Evolutionary conservation across 2,113 vertebrate species (phyloP).

Genomic region (Pteropus alecto): DNA sequence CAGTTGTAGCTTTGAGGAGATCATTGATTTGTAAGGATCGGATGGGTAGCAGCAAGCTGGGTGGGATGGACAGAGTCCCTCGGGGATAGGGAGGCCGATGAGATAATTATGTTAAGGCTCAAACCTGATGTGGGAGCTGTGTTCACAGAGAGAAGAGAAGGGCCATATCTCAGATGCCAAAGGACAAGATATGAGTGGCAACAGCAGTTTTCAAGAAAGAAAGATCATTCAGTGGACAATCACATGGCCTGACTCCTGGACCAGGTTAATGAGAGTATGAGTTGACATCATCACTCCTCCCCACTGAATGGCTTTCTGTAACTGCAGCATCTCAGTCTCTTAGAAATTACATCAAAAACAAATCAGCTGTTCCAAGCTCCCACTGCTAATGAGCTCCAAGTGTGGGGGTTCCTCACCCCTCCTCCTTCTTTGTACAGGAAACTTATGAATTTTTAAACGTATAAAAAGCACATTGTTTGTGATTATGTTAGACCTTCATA

Average conservation of each 20-base stretch:
- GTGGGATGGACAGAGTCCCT: neutral
- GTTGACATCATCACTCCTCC: neutral
- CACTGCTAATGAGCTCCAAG: slow-evolving; percentile 74
- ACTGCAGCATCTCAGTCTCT: slow-evolving; percentile 58
- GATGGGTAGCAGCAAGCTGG: neutral
- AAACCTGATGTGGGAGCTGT: neutral
- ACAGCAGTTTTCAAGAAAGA: neutral
- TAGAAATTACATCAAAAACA: slow-evolving; percentile 75
- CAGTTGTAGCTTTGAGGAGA: neutral
- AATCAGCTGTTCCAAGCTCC: slow-evolving; percentile 75
- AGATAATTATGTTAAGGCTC: neutral
- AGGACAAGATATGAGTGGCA: neutral
- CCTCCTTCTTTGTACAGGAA: slow-evolving; percentile 65
- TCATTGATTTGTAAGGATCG: neutral
- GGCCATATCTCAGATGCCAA: rapidly evolving
- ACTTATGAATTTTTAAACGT: slow-evolving; percentile 83
- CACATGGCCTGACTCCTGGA: neutral
- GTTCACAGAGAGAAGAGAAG: neutral
- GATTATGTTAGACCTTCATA: slow-evolving; percentile 85
- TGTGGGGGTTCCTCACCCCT: neutral
- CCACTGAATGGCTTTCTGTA: slow-evolving; percentile 8
- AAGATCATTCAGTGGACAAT: slow-evolving; percentile 19
- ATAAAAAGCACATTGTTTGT: slow-evolving; percentile 84
- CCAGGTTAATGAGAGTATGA: slow-evolving; percentile 60
- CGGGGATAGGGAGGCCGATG: rapidly evolving